Conservation (phyloP, 2,113 vertebrate genomes). For the Rhizomys pruinosus region DNA sequence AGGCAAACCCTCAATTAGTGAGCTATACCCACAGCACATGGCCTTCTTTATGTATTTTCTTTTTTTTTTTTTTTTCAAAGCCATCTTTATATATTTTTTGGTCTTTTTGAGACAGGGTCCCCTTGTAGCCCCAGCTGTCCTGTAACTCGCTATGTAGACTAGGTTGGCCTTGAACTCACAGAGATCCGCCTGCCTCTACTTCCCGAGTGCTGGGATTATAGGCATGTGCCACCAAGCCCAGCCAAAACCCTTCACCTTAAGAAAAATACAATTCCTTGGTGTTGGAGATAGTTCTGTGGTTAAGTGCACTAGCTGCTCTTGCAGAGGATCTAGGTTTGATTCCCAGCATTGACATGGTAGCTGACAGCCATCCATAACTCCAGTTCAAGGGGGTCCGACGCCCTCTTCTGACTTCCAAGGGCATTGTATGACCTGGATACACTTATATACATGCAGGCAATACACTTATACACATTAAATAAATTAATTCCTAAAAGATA, state of each 20-base stretch:
- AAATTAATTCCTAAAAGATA: too few species aligned
- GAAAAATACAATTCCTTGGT: background rate
- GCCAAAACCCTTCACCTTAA: slow-evolving; percentile 43
- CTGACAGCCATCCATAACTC: background rate
- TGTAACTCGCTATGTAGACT: too few species aligned
- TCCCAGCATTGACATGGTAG: background rate
- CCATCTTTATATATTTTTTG: too few species aligned
- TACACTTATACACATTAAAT: too few species aligned
- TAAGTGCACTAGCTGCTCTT: background rate
- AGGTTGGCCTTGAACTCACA: too few species aligned
- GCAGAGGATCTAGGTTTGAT: background rate
- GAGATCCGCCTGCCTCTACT: too few species aligned
- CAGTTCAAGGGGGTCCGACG: background rate
- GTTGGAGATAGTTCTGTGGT: background rate
- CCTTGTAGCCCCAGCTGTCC: too few species aligned
- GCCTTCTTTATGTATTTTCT: slow-evolving; percentile 10
- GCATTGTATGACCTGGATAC: background rate
- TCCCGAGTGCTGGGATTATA: too few species aligned
- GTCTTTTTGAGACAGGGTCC: too few species aligned
- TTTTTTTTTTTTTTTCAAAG: too few species aligned
- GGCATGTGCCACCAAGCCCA: too few species aligned
- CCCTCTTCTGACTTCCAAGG: background rate
- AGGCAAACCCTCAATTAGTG: background rate
- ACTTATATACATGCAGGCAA: background rate
- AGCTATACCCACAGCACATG: background rate